phyloP scores from a whole-genome alignment of 1,140 invertebrate species.

The Atta cephalotes region DNA sequence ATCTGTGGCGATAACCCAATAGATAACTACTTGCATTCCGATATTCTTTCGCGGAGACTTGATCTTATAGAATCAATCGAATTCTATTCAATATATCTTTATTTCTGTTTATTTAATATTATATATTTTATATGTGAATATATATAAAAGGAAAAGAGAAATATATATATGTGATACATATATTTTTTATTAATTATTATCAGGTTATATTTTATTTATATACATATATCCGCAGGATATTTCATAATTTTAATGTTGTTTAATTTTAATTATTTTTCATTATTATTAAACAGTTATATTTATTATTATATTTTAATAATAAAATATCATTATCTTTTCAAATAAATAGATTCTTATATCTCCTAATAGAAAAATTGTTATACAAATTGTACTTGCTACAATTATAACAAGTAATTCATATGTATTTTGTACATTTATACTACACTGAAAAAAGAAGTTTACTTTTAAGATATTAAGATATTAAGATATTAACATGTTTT shows the following conservation, averaged over 20 bases:
- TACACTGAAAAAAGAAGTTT: not conserved
- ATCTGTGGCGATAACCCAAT: slow-evolving; percentile 44
- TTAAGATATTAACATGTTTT: no score
- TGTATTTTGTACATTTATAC: not conserved
- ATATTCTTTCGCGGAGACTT: slow-evolving; percentile 17
- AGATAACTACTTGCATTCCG: slow-evolving; percentile 27
- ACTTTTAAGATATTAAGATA: no score
- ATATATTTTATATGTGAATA: not conserved
- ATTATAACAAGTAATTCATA: not conserved
- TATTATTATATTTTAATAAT: slow-evolving; percentile 5
- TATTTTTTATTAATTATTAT: not conserved
- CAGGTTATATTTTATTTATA: slow-evolving; percentile 5
- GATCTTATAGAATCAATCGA: slow-evolving; percentile 16
- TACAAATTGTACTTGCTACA: no score
- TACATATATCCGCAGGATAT: no score
- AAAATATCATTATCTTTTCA: not conserved
- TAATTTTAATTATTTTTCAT: slow-evolving; percentile 15
- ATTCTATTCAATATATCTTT: not conserved
- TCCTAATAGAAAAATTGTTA: not conserved
- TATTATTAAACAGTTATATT: not conserved
- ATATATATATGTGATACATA: not conserved
- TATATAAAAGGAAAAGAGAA: not conserved
- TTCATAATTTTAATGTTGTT: not conserved
- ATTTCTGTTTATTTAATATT: not conserved
- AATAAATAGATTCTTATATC: not conserved